Evolutionary conservation across 2,113 vertebrate genomes (phyloP), one percentile per base, ranked within the genome.

Genomic region (Neomonachus schauinslandi): DNA sequence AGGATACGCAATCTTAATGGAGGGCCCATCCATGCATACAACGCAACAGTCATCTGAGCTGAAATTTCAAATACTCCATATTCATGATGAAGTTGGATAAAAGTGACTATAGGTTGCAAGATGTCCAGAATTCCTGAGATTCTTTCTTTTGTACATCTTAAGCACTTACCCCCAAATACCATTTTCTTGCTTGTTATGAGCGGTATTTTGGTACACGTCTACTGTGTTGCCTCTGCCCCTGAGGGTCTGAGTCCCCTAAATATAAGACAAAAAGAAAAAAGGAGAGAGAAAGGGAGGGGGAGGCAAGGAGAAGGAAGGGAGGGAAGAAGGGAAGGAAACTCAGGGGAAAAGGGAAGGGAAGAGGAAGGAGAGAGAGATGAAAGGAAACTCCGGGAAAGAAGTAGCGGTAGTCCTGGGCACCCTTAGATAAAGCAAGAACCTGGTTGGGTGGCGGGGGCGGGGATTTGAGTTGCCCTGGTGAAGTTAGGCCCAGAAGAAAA

Each of bases 131-230:
- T 74, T 79, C 79, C 55, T 67, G 51, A 61, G 31, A 33, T 74
- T 55, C 51, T 95, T 77, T 86, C 21, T 53, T 95, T 90, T 91
- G n/a, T 72, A 5, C 72, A 22, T 90, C 81, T 86, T 86, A 95
- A 82, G 33, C 22, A 77, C 16, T 61, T 72, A 65, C 24, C 65
- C 28, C 31, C 79, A 96, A 91, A 80, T 33, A 61, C 7, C n/a
- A 1, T 72, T 81, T 90, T 76, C n/a, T 39, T 49, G 63, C 49
- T 80, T 65, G 26, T 31, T n/a, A 2, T 33, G 21, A 55, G 39
- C 39, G 61, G 19, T 85, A 31, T 83, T 67, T 93, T 67, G 22
- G 5, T 79, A 53, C 2, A 5, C 57, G 42, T 91, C 46, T 31
- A 8, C 39, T 91, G 18, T 61, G 42, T 71, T 19, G 31, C 5